Percentiles rank a stretch among this genome's conserved stretches.
phyloP scores from a whole-genome alignment of 2,888 invertebrate species.

The Cabera pusaria region DNA sequence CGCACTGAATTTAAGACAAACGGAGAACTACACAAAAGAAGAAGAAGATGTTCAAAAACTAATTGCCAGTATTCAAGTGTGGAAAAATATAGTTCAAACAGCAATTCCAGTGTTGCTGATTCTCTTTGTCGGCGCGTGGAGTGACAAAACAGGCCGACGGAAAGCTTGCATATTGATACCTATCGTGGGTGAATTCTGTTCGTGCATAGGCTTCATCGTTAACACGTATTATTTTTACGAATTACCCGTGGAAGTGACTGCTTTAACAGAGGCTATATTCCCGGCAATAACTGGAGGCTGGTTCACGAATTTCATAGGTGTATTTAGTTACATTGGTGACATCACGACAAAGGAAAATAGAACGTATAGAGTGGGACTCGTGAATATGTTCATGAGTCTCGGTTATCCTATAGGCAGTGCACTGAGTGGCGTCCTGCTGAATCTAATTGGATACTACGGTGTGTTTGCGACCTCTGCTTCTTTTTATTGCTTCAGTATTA shows the following conservation, averaged over 20 bases:
- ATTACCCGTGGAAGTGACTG: slow-evolving; percentile 90
- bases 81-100: slow-evolving; percentile 93
- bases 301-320: slow-evolving; percentile 94
- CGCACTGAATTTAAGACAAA: slow-evolving; percentile 88
- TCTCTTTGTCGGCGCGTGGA: slow-evolving; percentile 92
- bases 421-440: slow-evolving; percentile 89
- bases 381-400: slow-evolving; percentile 93
- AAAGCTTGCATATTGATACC: slow-evolving; percentile 93
- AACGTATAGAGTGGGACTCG: slow-evolving; percentile 92
- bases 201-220: slow-evolving; percentile 89
- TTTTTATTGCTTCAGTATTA: slow-evolving; percentile 88
- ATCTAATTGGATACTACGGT: slow-evolving; percentile 91
- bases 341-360: slow-evolving; percentile 91
- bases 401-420: slow-evolving; percentile 95
- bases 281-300: slow-evolving; percentile 93
- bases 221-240: slow-evolving; percentile 91
- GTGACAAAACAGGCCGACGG: slow-evolving; percentile 86
- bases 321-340: slow-evolving; percentile 94
- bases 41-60: slow-evolving; percentile 87
- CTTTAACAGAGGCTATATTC: slow-evolving; percentile 90
- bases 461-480: slow-evolving; percentile 89
- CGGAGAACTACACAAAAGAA: slow-evolving; percentile 81
- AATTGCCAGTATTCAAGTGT: slow-evolving; percentile 90
- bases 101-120: slow-evolving; percentile 91
- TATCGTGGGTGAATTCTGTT: slow-evolving; percentile 90